phyloP scores from a whole-genome alignment of 2,113 vertebrate genomes.

The Dicentrarchus labrax region DNA sequence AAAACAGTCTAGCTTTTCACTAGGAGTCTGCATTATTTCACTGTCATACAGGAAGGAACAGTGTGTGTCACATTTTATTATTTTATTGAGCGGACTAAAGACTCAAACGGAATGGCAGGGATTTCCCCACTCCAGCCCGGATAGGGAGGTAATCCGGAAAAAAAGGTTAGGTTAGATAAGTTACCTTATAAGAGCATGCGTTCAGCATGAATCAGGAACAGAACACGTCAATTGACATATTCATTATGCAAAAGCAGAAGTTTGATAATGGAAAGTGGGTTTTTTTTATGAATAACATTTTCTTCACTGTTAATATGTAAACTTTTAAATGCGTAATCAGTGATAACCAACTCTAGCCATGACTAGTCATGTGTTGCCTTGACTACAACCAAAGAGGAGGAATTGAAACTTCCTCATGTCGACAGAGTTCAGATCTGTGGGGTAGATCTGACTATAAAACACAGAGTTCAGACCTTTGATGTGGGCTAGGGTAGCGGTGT shows the following conservation, averaged over 20 bases:
- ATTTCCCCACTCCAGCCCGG: constrained; percentile 8
- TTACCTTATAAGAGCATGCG: neutral
- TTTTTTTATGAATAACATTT: constrained; percentile 18
- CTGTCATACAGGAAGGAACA: neutral
- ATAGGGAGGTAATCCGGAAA: neutral
- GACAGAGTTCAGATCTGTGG: neutral
- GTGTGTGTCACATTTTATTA: neutral
- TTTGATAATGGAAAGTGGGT: neutral
- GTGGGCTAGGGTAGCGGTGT: too few relatives aligned
- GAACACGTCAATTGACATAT: neutral
- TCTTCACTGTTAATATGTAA: neutral
- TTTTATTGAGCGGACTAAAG: neutral
- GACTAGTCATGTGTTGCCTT: neutral
- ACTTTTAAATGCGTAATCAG: neutral
- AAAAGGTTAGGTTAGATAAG: too few relatives aligned
- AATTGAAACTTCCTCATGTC: constrained; percentile 25
- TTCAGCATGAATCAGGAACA: constrained; percentile 8
- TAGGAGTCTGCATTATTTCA: neutral
- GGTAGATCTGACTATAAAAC: too few relatives aligned
- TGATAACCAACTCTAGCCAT: neutral
- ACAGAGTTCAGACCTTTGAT: too few relatives aligned
- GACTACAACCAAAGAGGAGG: neutral
- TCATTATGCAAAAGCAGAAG: constrained; percentile 35
- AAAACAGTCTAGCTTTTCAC: neutral
- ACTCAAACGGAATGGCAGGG: neutral